A percentile compares a stretch with the other conserved stretches of the same genome.
Evolutionary conservation across 2,113 vertebrate genomes (phyloP).

Genomic region (Agelaius tricolor): DNA sequence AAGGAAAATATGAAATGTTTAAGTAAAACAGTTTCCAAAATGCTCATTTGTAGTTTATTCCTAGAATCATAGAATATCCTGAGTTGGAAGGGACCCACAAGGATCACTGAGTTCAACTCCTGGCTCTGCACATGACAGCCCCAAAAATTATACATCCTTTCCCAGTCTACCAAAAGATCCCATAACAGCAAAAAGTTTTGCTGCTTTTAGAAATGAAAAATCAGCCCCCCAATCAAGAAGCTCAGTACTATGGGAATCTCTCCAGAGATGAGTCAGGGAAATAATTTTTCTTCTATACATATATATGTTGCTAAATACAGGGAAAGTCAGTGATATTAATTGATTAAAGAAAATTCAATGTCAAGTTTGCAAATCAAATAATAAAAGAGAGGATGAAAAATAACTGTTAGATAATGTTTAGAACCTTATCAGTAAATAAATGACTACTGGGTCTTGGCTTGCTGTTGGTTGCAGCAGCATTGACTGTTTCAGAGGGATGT

Average conservation of each 20-base stretch:
- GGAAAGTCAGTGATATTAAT: neutral
- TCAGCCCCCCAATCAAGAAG: neutral
- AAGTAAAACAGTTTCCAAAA: slow-evolving; percentile 3
- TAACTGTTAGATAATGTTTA: neutral
- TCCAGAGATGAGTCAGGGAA: neutral
- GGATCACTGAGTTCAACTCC: neutral
- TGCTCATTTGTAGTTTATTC: neutral
- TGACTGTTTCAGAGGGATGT: neutral
- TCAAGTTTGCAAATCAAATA: neutral
- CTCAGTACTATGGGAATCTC: neutral
- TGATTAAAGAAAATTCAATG: neutral
- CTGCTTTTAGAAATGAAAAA: neutral
- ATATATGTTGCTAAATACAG: neutral
- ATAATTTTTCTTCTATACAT: neutral
- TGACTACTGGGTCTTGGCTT: neutral
- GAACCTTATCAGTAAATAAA: neutral
- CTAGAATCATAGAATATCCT: neutral
- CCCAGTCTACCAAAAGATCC: neutral
- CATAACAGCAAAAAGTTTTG: neutral
- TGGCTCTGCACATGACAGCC: neutral
- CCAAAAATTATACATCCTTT: neutral
- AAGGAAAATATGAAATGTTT: neutral
- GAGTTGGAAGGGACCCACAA: neutral
- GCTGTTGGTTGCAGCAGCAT: neutral
- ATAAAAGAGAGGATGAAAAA: neutral